These are phyloP conservation scores for Avahi laniger DNA, from an alignment of 2,797 vertebrate genomes.

Conservation along the genomic window DNA sequence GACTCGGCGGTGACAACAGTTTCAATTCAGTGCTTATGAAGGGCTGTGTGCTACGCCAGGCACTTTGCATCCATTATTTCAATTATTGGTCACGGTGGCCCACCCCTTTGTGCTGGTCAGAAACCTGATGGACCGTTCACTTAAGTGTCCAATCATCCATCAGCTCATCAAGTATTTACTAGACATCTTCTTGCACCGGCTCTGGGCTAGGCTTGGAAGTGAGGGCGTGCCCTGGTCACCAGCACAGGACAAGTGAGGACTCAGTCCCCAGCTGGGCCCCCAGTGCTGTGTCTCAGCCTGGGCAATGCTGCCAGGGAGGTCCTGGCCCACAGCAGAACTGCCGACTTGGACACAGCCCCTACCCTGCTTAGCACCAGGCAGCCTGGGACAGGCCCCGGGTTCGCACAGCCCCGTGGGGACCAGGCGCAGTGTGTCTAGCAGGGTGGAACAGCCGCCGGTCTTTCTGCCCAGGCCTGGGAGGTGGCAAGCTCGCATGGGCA, in stretches of 20 bases:
- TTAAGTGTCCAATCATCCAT: fast-evolving
- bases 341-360: fast-evolving
- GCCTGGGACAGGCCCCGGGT: fast-evolving
- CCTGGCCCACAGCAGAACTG: not conserved
- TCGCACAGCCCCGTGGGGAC: fast-evolving
- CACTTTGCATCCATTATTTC: fast-evolving
- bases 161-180: not conserved
- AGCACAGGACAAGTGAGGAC: too few species aligned
- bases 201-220: not conserved
- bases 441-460: too few species aligned
- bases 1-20: not conserved
- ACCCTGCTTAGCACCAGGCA: not conserved
- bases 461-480: fast-evolving
- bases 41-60: fast-evolving
- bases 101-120: not conserved
- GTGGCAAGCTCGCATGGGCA: fast-evolving
- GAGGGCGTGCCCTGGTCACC: too few species aligned
- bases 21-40: fast-evolving
- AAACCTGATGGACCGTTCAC: not conserved
- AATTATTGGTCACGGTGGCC: fast-evolving
- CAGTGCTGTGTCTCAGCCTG: not conserved
- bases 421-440: not conserved
- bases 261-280: too few species aligned
- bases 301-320: not conserved
- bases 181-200: fast-evolving